Conservation (phyloP, 2,113 vertebrate genomes). For the Zosterops japonicus region DNA sequence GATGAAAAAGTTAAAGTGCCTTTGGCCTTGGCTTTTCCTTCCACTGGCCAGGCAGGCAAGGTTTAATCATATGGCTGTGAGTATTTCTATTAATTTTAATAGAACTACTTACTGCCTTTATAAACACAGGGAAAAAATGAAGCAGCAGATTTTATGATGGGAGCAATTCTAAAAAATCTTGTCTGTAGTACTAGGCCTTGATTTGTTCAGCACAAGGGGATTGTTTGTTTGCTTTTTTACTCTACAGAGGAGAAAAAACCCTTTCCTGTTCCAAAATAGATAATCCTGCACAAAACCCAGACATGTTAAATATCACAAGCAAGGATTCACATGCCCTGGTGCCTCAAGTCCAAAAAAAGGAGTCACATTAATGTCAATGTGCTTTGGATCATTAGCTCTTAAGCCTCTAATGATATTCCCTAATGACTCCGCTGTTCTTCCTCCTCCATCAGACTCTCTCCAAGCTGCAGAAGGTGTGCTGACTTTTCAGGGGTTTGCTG, state of each 20-base stretch:
- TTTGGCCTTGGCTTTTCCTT: neutral
- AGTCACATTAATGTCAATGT: slow-evolving; percentile 49
- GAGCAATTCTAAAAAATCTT: neutral
- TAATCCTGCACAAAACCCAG: neutral
- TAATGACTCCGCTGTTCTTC: slow-evolving; percentile 45
- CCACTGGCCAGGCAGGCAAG: neutral
- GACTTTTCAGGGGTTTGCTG: neutral
- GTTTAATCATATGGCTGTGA: neutral
- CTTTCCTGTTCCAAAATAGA: neutral
- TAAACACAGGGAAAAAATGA: neutral
- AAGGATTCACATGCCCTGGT: neutral
- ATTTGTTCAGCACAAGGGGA: neutral
- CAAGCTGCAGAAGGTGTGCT: slow-evolving; percentile 26
- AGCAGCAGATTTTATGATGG: neutral
- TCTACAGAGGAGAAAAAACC: neutral
- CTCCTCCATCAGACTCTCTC: slow-evolving; percentile 22
- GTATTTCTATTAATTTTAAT: neutral
- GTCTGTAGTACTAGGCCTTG: neutral
- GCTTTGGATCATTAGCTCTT: slow-evolving; percentile 63
- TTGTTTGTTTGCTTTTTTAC: slow-evolving; percentile 7
- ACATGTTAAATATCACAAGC: neutral
- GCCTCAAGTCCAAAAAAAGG: slow-evolving; percentile 17
- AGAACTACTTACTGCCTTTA: neutral
- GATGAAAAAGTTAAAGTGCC: neutral
- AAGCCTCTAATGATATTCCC: slow-evolving; percentile 44